A percentile compares a stretch with the other conserved stretches of the same genome.
These are phyloP conservation scores for Tiaroga cobitis DNA, from an alignment of 2,797 vertebrate species.

Conservation along the genomic window DNA sequence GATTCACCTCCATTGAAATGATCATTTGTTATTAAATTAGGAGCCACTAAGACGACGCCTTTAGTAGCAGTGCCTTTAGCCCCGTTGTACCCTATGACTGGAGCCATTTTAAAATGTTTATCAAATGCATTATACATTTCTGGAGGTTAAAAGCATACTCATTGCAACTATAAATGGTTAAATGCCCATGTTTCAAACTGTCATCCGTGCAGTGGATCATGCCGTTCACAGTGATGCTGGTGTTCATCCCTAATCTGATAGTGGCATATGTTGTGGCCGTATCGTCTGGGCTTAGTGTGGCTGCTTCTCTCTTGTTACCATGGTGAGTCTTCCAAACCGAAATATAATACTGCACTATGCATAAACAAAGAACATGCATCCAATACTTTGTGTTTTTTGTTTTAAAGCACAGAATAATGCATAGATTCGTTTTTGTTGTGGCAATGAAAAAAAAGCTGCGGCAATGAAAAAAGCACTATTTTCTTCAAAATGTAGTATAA, in stretches of 20 bases:
- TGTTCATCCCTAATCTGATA: conserved; percentile 85
- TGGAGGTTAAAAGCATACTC: neutral
- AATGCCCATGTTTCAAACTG: neutral
- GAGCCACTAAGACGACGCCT: too few relatives aligned
- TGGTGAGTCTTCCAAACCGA: conserved; percentile 80
- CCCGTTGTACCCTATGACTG: neutral
- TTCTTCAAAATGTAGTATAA: neutral
- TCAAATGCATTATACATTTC: neutral
- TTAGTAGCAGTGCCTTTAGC: too few relatives aligned
- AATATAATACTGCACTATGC: neutral
- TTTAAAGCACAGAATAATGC: too few relatives aligned
- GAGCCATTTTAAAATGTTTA: neutral
- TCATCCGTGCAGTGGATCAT: conserved; percentile 86
- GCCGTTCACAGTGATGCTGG: conserved; percentile 90
- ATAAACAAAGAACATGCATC: neutral
- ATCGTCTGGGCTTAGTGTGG: conserved; percentile 90
- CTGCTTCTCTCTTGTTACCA: conserved; percentile 91
- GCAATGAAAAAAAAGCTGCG: neutral
- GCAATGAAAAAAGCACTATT: neutral
- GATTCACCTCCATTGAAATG: too few relatives aligned
- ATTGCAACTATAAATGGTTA: neutral
- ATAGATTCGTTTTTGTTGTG: neutral
- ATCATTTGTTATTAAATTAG: too few relatives aligned
- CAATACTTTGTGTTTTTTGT: neutral
- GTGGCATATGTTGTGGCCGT: conserved; percentile 91